Evolutionary conservation across 2,888 invertebrate species (phyloP).

Genomic region (Sinopyrophorus schimmeli): DNA sequence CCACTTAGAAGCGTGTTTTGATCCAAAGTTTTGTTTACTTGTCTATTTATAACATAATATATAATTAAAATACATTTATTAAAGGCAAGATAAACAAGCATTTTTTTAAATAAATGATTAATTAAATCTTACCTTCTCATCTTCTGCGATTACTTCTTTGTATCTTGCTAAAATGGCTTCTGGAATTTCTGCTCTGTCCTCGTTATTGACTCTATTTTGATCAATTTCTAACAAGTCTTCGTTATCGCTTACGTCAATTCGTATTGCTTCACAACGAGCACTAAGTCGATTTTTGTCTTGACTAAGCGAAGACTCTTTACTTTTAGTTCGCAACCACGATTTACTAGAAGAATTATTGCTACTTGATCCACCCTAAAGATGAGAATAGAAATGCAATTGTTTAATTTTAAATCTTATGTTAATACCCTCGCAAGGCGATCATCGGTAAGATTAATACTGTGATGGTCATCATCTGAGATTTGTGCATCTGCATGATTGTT

Average conservation of each 20-base stretch:
- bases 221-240: slow-evolving; percentile 50
- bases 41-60: slow-evolving; percentile 8
- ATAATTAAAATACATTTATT: neutral
- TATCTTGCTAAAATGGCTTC: slow-evolving; percentile 48
- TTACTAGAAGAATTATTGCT: slow-evolving; percentile 2
- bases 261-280: slow-evolving; percentile 50
- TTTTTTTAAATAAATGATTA: neutral
- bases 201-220: slow-evolving; percentile 31
- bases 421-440: slow-evolving; percentile 49
- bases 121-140: slow-evolving; percentile 21
- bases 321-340: too few relatives aligned
- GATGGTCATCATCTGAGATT: slow-evolving; percentile 17
- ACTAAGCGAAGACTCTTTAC: too few relatives aligned
- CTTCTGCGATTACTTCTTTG: slow-evolving; percentile 45
- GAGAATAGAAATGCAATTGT: neutral
- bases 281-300: slow-evolving; percentile 58
- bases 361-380: slow-evolving; percentile 1
- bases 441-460: slow-evolving; percentile 18
- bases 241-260: slow-evolving; percentile 48
- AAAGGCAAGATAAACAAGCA: too few relatives aligned
- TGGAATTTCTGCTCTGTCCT: slow-evolving; percentile 39
- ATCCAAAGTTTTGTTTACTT: slow-evolving; percentile 49
- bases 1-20: slow-evolving; percentile 69
- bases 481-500: slow-evolving; percentile 12
- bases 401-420: neutral